Base-by-base conservation (phyloP, 2,113 vertebrate species). In the Heliornis fulica region DNA sequence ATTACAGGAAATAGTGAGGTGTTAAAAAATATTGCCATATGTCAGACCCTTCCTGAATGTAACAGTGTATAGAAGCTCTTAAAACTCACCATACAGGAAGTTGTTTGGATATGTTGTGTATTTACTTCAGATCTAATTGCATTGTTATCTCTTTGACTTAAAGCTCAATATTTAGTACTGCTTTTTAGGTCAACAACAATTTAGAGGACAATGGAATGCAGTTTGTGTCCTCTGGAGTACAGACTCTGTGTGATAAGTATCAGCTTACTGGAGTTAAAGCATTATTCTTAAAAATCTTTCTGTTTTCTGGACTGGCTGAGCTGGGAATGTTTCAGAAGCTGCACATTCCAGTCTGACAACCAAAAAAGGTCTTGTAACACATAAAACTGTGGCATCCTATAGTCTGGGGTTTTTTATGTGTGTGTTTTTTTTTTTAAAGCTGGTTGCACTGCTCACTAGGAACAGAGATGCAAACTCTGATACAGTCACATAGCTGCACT, bases 381-480 rank as follows among this genome's bases (percentile, higher is more conserved):
- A 17, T 77, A 93, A n/a, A n/a, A 89, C 89, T 75, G 80, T 96
- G 79, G 88, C 83, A 90, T 95, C 88, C 92, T 94, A 88, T 90
- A 86, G 71, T 11, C 1, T 46, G n/a, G n/a, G n/a, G n/a, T 22
- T 56, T 69, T 50, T 45, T 72, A 56, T 48, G n/a, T n/a, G n/a
- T n/a, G n/a, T n/a, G n/a, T 65, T 66, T 38, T 68, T 77, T 80
- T 65, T 79, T 12, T 59, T 36, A 3, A 83, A 69, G 31, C 43
- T 81, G 25, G 11, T 71, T 96, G 71, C 72, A n/a, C 66, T 89
- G 71, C 90, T 95, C 46, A 20, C 59, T 81, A 25, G n/a, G 76
- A 94, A 51, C 61, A 34, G 26, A 66, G 76, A n/a, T 93, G 11
- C 32, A 77, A 43, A n/a, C 43, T 88, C 28, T 86, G 63, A 54